Evolutionary conservation across 2,797 vertebrate species (phyloP).

Genomic region (Platalea minor): DNA sequence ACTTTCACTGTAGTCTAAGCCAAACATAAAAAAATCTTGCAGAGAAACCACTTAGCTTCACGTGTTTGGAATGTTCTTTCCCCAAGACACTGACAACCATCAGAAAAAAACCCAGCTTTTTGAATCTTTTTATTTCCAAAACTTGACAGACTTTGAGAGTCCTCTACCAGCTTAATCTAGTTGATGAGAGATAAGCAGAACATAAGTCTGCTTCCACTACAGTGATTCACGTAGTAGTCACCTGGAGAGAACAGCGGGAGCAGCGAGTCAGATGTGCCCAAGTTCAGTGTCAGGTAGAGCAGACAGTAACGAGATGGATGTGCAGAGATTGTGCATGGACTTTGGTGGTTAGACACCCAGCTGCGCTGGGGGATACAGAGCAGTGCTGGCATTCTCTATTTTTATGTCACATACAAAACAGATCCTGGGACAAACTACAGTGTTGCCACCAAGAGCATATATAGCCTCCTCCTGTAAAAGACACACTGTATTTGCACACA

Average conservation of each 20-base stretch:
- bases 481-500: background rate
- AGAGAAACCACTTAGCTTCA: background rate
- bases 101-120: background rate
- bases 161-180: background rate
- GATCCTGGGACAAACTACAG: background rate
- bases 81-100: slow-evolving; percentile 12
- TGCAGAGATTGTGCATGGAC: background rate
- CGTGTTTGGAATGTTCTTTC: background rate
- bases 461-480: background rate
- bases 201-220: background rate
- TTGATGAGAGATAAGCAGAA: background rate
- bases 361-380: background rate
- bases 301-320: accelerated
- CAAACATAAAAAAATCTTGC: background rate
- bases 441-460: background rate
- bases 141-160: background rate
- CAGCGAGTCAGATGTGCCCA: background rate
- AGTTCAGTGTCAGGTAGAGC: background rate
- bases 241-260: background rate
- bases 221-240: background rate
- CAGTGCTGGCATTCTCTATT: background rate
- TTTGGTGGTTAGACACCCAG: background rate
- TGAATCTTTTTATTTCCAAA: slow-evolving; percentile 34
- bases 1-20: background rate
- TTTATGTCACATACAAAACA: background rate